phyloP scores from a whole-genome alignment of 2,888 invertebrate species.

The Lycocerus yunnanus region DNA sequence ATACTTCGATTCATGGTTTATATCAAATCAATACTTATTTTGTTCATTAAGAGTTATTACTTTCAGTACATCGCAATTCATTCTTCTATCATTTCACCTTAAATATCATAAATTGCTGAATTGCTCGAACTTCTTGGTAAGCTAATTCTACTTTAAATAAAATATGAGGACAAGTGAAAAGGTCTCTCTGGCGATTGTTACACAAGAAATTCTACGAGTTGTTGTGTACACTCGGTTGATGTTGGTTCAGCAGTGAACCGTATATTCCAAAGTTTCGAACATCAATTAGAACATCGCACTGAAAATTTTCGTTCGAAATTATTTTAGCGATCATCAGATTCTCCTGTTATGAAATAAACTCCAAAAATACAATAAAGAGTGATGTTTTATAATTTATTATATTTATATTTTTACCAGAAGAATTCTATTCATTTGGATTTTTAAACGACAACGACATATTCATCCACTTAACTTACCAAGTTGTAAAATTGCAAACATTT shows the following conservation, averaged over 20 bases:
- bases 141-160: too few relatives aligned
- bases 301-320: not conserved
- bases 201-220: not conserved
- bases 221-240: not conserved
- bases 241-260: too few relatives aligned
- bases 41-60: not conserved
- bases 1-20: not conserved
- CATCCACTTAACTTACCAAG: not conserved
- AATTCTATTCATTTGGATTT: not conserved
- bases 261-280: too few relatives aligned
- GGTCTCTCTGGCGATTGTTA: not conserved
- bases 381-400: not conserved
- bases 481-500: not conserved
- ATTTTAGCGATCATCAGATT: not conserved
- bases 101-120: too few relatives aligned
- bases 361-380: not conserved
- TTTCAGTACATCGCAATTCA: too few relatives aligned
- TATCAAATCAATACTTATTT: not conserved
- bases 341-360: not conserved
- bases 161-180: too few relatives aligned
- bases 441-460: not conserved
- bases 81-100: too few relatives aligned
- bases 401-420: not conserved
- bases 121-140: too few relatives aligned
- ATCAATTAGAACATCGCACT: too few relatives aligned